These are phyloP conservation scores for Petrocephalus schoutedeni DNA, from an alignment of 2,797 vertebrate genomes.

Conservation along the genomic window DNA sequence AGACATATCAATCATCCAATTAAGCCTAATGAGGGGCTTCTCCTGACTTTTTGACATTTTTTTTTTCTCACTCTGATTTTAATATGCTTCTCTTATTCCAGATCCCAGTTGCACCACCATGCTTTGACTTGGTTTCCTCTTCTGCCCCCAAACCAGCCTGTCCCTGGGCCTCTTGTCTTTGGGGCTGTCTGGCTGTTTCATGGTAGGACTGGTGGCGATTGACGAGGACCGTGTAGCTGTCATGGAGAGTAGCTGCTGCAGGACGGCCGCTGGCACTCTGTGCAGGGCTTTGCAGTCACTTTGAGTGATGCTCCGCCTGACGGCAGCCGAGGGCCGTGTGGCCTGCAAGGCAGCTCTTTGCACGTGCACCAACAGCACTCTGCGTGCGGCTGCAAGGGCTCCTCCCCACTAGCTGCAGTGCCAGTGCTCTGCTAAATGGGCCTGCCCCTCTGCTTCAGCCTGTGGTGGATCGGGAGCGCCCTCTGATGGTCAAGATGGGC, in stretches of 20 bases:
- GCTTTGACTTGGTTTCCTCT: neutral
- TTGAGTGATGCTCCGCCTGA: neutral
- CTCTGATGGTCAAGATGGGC: conserved; percentile 20
- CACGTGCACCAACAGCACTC: neutral
- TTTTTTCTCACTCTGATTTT: neutral
- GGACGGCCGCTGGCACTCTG: neutral
- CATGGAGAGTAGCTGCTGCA: neutral
- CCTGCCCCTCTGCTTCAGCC: neutral
- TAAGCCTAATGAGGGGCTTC: neutral
- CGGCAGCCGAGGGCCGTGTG: neutral
- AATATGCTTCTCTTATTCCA: neutral
- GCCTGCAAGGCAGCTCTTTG: neutral
- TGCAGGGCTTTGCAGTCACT: neutral
- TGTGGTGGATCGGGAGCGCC: conserved; percentile 24
- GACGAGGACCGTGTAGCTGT: neutral
- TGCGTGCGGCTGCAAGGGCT: neutral
- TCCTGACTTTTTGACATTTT: neutral
- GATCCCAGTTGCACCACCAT: neutral
- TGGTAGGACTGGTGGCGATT: neutral
- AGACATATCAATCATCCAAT: neutral
- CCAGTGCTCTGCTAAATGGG: neutral
- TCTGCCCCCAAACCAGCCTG: neutral
- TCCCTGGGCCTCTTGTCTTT: neutral
- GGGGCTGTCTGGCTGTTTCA: neutral
- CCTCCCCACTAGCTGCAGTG: neutral